Evolutionary conservation across 30 jellyfish, hydroid and myxozoan genomes (phyloP), one percentile per base, ranked within the genome.

Genomic region (Cassiopea xamachana): DNA sequence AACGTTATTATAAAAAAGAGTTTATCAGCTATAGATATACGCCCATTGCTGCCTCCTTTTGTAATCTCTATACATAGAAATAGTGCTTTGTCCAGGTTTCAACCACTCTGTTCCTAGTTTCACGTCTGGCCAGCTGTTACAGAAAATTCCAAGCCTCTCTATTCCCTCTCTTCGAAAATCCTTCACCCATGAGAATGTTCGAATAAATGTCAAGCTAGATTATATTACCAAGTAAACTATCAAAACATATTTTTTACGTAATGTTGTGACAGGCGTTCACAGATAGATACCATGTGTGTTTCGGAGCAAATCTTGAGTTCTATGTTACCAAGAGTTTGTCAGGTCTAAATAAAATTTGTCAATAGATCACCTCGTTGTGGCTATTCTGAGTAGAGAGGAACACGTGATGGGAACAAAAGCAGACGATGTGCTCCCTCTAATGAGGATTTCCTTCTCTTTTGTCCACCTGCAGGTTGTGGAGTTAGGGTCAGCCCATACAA

Each of bases 401-500:
- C 95, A 88, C 95, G 95, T 88, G 95, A 88, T 39, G 90, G 90
- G 87, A 88, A 78, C 86, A 88, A 79, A 27, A 79, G 73, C 72
- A 12, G 18, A 47, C 94, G 94, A 77, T 76, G 94, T 78, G 88
- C 95, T 88, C 90, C 93, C 73, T 76, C 74, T 78, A 48, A 59
- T 88, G 59, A 64, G 83, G 43, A 64, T 60, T 70, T 78, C 90
- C 88, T 88, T 59, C 90, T 67, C 83, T 73, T 78, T 82, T 88
- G 86, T 88, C 87, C 93, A 86, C 80, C 90, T 72, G 87, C 90
- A 79, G 95, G 95, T 78, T 73, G 80, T 69, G 10, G 39, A 13
- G 51, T 49, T 18, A 80, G 88, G 95, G 90, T 88, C 95, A 88
- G 95, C 87, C 95, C 90, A 79, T 79, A 78, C 95, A 79, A 78